Evolutionary conservation across 2,888 invertebrate species (phyloP), one percentile per base, ranked within the genome.

Genomic region (Bombylius major): DNA sequence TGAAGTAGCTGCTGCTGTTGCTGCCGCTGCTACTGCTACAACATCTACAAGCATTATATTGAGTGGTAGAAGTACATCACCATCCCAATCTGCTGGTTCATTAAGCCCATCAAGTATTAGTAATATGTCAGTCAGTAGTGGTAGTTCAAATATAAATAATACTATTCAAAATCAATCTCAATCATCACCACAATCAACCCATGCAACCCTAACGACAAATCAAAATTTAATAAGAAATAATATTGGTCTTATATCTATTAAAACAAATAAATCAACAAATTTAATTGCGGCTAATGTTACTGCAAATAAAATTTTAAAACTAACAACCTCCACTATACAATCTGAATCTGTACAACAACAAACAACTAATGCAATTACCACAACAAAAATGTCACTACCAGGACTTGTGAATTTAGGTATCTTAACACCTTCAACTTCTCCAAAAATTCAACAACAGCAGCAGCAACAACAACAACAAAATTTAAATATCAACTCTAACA

Each of bases 351-450:
- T n/a, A n/a, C 33, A 34, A 13, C 55, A 55, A 44, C 50, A 54
- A 39, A 61, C 62, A 57, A 59, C 55, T 53, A 62, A 58, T 60
- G 64, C 62, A 53, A 61, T 62, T 53, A 61, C 63, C 53, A 61
- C 70, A 54, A 68, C 69, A 55, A 71, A 71, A 65, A 67, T 72
- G 55, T 70, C 72, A 53, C 61, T 74, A 62, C 74, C 74, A 58
- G 71, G 71, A 66, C 67, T 75, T 62, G 73, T 75, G 58, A 74
- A 74, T 70, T 63, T 75, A 63, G 78, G 77, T 48, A 70, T 79
- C 52, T 67, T 80, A 48, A 78, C 80, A 31, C 78, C 80, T 11
- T 74, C 70, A 57, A 75, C 79, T 47, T 77, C 79, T 56, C 74
- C 79, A 64, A 74, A 73, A 64, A 71, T 72, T 65, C 70, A 70